A percentile compares a stretch with the other conserved stretches of the same genome.
Evolutionary conservation across 2,113 vertebrate genomes (phyloP).

Genomic region (Leucoraja erinaceus): DNA sequence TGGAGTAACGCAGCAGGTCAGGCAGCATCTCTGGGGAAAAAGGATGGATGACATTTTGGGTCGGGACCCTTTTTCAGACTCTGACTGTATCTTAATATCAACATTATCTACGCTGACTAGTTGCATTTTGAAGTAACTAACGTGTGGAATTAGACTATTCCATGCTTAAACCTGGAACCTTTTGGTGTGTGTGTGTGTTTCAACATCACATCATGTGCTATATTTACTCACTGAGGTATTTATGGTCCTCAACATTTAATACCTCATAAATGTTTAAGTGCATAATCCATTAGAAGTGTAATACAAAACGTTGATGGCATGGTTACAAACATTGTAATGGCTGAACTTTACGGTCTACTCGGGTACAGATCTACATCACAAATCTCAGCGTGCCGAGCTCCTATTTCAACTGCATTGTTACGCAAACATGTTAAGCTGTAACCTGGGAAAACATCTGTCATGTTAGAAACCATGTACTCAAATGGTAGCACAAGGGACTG

Average conservation of each 20-base stretch:
- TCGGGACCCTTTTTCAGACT: too few relatives aligned
- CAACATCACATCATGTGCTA: neutral
- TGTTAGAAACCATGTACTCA: too few relatives aligned
- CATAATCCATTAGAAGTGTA: neutral
- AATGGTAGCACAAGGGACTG: too few relatives aligned
- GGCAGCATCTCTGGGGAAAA: too few relatives aligned
- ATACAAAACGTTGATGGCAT: neutral
- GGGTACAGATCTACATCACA: neutral
- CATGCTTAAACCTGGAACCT: neutral
- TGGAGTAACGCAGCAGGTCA: too few relatives aligned
- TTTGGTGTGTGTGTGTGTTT: neutral
- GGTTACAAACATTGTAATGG: neutral
- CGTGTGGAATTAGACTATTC: neutral
- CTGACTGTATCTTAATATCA: neutral
- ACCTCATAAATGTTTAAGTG: neutral
- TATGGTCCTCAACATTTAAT: neutral
- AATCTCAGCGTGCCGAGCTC: neutral
- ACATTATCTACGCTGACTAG: slow-evolving; percentile 14
- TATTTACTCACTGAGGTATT: neutral
- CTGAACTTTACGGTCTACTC: neutral
- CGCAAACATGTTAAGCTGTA: neutral
- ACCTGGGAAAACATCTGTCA: too few relatives aligned
- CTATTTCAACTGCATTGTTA: neutral
- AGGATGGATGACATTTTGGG: too few relatives aligned
- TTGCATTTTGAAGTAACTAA: neutral